Conservation (phyloP, 2,113 vertebrate species). For the Albula goreensis region DNA sequence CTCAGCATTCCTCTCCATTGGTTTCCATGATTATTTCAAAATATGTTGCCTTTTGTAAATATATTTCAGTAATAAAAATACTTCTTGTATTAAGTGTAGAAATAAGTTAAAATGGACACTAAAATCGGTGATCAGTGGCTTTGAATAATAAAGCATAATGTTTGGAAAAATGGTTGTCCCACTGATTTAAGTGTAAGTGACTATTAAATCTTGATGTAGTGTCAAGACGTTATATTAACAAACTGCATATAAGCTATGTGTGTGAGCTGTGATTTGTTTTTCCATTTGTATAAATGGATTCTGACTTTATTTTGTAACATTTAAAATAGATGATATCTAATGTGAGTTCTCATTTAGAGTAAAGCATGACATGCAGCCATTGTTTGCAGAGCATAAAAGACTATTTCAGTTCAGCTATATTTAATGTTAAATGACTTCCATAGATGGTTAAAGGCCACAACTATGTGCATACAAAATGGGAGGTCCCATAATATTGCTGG, state of each 20-base stretch:
- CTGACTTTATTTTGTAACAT: neutral
- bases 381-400: neutral
- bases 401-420: neutral
- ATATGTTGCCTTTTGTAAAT: neutral
- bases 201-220: neutral
- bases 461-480: neutral
- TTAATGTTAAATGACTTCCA: neutral
- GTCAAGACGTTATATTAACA: neutral
- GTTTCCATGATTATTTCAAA: neutral
- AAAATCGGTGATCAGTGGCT: no score
- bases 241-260: neutral
- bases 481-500: neutral
- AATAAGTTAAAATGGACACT: no score
- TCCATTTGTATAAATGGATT: no score
- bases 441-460: neutral
- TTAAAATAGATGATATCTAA: neutral
- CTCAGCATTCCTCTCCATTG: neutral
- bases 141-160: neutral
- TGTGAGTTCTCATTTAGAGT: neutral
- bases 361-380: neutral
- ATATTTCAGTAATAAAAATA: no score
- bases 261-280: neutral
- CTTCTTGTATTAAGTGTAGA: no score
- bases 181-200: neutral
- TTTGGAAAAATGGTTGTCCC: neutral